Evolutionary conservation across 2,888 invertebrate genomes (phyloP), one percentile per base, ranked within the genome.

Genomic region (Plemyria rubiginata): DNA sequence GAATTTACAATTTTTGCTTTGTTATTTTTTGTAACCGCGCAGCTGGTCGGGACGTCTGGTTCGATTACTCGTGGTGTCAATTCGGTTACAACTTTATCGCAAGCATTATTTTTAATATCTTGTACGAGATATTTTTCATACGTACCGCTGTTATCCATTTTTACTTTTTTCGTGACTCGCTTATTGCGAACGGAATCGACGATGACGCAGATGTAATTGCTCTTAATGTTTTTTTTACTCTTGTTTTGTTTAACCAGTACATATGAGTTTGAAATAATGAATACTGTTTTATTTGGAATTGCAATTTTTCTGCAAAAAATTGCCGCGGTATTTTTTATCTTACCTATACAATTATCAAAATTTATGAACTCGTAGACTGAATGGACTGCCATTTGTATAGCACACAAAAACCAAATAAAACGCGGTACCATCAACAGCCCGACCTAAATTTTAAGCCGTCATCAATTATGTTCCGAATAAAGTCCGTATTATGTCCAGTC

Each of bases 61-160:
- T 86, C 89, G 87, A 89, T 92, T 87, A 89, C 85, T 74, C 69
- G 63, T 75, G 79, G 76, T 81, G 90, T 89, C 90, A 86, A 73
- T 79, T 84, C 74, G 75, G 74, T 78, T 79, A 87, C 81, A 78
- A 86, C 90, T 90, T 59, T 63, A 63, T 63, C 63, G 22, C 45
- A 32, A 29, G 51, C 28, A 52, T 89, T 88, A 90, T 90, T 85
- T 90, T 85, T 86, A 80, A 85, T 84, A 85, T 82, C 81, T 78
- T 80, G 79, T 83, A 75, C 75, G 81, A 77, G 83, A 88, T 86
- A 86, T 85, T 84, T 81, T 82, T 61, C 64, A 60, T 60, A 64
- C 41, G 60, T 16, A 77, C 80, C 76, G 80, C 71, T 74, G 77
- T 74, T 74, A 74, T 76, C 56, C 66, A 71, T 76, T 80, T 76